These are phyloP conservation scores for Podarcis raffonei DNA, from an alignment of 2,113 vertebrate species.

Conservation along the genomic window DNA sequence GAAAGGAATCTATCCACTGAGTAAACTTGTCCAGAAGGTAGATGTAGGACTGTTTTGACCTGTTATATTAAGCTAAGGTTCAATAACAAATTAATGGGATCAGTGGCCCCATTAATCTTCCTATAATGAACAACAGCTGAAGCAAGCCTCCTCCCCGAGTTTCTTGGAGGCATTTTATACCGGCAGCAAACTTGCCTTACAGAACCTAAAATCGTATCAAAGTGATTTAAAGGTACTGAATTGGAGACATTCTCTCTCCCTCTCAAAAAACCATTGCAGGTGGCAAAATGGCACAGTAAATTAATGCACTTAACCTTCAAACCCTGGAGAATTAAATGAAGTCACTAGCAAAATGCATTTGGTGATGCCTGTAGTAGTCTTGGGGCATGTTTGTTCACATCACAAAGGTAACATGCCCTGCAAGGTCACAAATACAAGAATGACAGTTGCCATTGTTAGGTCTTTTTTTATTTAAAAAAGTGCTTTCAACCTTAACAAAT, in stretches of 20 bases:
- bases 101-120: conserved; percentile 70
- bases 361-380: conserved; percentile 3
- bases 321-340: background rate
- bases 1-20: conserved; percentile 37
- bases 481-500: background rate
- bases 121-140: conserved; percentile 46
- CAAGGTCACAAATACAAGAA: background rate
- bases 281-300: conserved; percentile 33
- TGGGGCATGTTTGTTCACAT: background rate
- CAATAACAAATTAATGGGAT: conserved; percentile 70
- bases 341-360: conserved; percentile 13
- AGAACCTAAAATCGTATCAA: conserved; percentile 60
- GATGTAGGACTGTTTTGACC: conserved; percentile 41
- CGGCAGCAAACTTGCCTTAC: conserved; percentile 57
- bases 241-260: conserved; percentile 18
- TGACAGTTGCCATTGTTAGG: background rate
- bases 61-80: conserved; percentile 56
- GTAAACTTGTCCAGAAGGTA: conserved; percentile 52
- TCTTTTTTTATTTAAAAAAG: background rate
- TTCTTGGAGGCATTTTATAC: conserved; percentile 57
- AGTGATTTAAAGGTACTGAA: conserved; percentile 65
- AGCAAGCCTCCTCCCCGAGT: conserved; percentile 47
- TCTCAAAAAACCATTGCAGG: background rate
- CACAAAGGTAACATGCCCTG: conserved; percentile 4
- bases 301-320: conserved; percentile 29